Percentiles rank a stretch among this genome's conserved stretches.
phyloP scores from a whole-genome alignment of 1,140 invertebrate genomes.

The Megathymus violae region DNA sequence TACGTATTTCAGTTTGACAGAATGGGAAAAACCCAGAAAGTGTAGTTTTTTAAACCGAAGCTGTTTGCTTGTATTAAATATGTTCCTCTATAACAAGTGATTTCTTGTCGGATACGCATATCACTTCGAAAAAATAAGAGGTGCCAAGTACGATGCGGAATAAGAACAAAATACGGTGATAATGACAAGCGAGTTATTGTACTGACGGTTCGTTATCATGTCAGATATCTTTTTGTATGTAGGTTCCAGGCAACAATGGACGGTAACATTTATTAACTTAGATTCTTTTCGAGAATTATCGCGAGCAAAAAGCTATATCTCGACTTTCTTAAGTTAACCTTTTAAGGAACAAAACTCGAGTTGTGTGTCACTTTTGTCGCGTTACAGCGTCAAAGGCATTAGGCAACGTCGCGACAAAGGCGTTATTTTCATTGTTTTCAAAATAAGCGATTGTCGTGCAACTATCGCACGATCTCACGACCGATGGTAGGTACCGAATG shows the following conservation, averaged over 20 bases:
- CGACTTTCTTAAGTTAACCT: slow-evolving; percentile 25
- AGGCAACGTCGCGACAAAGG: slow-evolving; percentile 38
- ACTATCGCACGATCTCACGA: slow-evolving; percentile 59
- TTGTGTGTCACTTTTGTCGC: slow-evolving; percentile 30
- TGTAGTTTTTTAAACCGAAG: too few species aligned
- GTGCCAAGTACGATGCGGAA: neutral
- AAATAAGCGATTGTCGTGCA: slow-evolving; percentile 55
- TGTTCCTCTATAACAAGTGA: too few species aligned
- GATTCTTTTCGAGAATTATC: slow-evolving; percentile 13
- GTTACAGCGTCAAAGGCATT: slow-evolving; percentile 26
- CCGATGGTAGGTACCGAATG: slow-evolving; percentile 32
- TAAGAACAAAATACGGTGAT: neutral
- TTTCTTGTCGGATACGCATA: too few species aligned
- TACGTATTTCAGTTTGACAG: too few species aligned
- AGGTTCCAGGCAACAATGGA: slow-evolving; percentile 11
- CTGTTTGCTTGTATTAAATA: too few species aligned
- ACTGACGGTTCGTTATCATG: neutral
- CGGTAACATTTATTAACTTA: slow-evolving; percentile 22
- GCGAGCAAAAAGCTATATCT: slow-evolving; percentile 20
- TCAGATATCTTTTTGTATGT: neutral
- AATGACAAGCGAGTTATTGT: neutral
- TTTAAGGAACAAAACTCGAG: slow-evolving; percentile 25
- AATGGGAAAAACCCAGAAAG: too few species aligned
- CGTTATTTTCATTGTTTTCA: slow-evolving; percentile 48
- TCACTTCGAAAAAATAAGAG: too few species aligned